phyloP scores from a whole-genome alignment of 30 jellyfish, hydroid and myxozoan species.

The Turritopsis rubra region DNA sequence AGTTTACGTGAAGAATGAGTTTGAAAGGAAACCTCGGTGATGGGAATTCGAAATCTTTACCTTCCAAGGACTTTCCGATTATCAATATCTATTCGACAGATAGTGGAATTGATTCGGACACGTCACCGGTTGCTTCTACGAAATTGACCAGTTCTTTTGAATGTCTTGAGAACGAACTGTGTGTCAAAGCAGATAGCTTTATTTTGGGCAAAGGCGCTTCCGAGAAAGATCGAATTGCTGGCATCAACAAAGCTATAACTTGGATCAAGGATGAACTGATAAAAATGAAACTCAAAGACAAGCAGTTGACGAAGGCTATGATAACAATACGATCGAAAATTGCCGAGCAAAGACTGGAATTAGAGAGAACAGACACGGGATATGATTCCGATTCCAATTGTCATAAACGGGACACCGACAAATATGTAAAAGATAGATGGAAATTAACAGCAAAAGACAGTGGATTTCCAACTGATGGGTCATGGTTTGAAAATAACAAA shows the following conservation, averaged over 20 bases:
- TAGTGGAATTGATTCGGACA: constrained; percentile 29
- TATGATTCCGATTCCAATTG: constrained; percentile 24
- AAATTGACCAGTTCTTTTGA: constrained; percentile 10
- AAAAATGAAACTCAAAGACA: constrained; percentile 23
- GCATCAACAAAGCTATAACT: constrained; percentile 18
- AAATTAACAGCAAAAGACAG: constrained; percentile 13
- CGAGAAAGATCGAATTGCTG: constrained; percentile 15
- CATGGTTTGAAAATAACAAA: constrained; percentile 12
- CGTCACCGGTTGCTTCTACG: neutral
- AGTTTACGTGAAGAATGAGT: too few species aligned
- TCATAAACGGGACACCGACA: neutral
- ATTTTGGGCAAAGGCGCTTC: constrained; percentile 12
- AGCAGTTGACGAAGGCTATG: constrained; percentile 11
- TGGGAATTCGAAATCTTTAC: constrained; percentile 17
- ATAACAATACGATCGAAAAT: constrained; percentile 14
- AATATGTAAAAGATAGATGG: constrained; percentile 3
- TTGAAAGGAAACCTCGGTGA: neutral
- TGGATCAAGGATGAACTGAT: constrained; percentile 20
- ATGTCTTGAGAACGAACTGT: neutral
- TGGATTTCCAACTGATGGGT: constrained; percentile 29
- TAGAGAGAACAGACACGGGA: constrained; percentile 5
- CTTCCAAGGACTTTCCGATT: constrained; percentile 9
- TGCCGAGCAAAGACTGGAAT: constrained; percentile 1
- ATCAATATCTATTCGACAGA: constrained; percentile 16
- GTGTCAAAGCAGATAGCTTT: neutral